Evolutionary conservation across 2,797 vertebrate species (phyloP).

Genomic region (Myotis vivesi): DNA sequence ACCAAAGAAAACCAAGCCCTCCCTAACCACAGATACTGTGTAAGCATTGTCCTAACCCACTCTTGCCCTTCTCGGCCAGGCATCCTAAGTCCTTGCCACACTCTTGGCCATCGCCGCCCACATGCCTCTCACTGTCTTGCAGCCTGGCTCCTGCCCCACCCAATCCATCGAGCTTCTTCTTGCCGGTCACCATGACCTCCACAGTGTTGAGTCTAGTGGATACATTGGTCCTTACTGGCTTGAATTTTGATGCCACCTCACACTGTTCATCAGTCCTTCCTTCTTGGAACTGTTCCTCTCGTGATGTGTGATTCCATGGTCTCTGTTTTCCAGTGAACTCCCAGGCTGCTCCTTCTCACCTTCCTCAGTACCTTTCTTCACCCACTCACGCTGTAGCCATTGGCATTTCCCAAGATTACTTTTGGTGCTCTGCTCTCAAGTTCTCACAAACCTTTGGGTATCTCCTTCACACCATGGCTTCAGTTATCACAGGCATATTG

Average conservation of each 20-base stretch:
- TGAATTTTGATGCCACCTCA: not conserved
- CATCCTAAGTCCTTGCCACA: not conserved
- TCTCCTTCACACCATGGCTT: not conserved
- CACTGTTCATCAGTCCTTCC: not conserved
- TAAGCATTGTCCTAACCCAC: not conserved
- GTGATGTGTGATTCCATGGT: not conserved
- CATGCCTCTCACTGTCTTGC: not conserved
- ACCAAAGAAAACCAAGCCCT: not conserved
- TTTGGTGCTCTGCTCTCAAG: not conserved
- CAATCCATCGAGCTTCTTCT: not conserved
- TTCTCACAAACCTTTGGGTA: not conserved
- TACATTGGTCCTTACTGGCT: not conserved
- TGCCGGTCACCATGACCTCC: not conserved
- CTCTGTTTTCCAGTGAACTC: not conserved
- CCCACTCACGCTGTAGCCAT: not conserved
- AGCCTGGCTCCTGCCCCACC: not conserved
- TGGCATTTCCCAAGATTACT: not conserved
- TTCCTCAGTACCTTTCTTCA: not conserved
- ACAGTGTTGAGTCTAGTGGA: not conserved
- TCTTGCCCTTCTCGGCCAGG: not conserved
- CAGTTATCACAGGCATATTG: not conserved
- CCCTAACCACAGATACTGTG: not conserved
- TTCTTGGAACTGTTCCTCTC: not conserved
- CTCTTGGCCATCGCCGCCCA: not conserved
- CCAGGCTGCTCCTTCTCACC: not conserved